A percentile compares a stretch with the other conserved stretches of the same genome.
Evolutionary conservation across 2,797 vertebrate genomes (phyloP).

Genomic region (Falco naumanni): DNA sequence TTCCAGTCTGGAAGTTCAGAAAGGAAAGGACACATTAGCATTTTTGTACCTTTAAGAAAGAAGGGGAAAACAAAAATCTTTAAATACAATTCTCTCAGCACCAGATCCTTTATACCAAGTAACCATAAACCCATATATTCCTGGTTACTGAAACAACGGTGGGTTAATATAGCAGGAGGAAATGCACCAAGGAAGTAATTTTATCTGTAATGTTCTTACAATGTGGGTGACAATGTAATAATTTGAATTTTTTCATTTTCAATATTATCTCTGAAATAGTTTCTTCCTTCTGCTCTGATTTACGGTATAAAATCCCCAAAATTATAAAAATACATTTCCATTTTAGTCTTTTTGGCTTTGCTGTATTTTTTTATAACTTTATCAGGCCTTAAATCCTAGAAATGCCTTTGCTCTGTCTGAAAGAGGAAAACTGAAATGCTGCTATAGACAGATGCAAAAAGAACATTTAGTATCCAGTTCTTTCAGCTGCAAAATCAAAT

Average conservation of each 20-base stretch:
- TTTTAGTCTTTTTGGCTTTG: background rate
- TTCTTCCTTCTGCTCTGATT: background rate
- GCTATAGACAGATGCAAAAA: background rate
- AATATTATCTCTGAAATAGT: background rate
- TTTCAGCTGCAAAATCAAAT: conserved; percentile 4
- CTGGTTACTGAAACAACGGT: background rate
- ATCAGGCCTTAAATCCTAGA: background rate
- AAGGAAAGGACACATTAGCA: background rate
- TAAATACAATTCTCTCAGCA: background rate
- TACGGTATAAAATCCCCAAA: background rate
- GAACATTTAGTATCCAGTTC: background rate
- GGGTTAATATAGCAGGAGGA: background rate
- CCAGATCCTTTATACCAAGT: background rate
- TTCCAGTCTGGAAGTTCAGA: background rate
- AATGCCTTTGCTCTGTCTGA: background rate
- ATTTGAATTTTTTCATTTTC: background rate
- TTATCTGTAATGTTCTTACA: background rate
- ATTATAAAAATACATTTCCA: background rate
- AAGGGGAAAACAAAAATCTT: background rate
- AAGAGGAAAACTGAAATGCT: background rate
- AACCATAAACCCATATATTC: background rate
- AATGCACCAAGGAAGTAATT: background rate
- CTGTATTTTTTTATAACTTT: background rate
- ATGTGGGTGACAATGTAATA: background rate
- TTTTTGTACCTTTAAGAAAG: background rate